Percentiles rank a stretch among this genome's conserved stretches.
Conservation (phyloP, 2,797 vertebrate species). For the Sebastolobus alascanus region DNA sequence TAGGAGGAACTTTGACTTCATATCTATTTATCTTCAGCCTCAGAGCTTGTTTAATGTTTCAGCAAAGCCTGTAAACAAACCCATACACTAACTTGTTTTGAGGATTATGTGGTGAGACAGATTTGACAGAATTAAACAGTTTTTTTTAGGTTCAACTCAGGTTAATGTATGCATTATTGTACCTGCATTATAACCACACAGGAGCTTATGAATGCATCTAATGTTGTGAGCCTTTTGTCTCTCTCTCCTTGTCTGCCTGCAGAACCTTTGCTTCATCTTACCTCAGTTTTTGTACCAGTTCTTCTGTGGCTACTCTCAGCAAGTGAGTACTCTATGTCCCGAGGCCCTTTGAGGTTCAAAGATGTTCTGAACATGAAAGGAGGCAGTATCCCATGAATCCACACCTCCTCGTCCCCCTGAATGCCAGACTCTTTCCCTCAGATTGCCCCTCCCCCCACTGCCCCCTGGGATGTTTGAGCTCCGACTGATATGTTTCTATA, state of each 20-base stretch:
- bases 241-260: conserved; percentile 55
- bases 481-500: conserved; percentile 33
- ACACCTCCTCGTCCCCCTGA: conserved; percentile 39
- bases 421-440: conserved; percentile 55
- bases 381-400: conserved; percentile 46
- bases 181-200: neutral
- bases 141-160: conserved; percentile 8
- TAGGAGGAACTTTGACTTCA: conserved; percentile 66
- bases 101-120: neutral
- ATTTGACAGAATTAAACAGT: conserved; percentile 18
- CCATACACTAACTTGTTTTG: neutral
- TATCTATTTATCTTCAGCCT: neutral
- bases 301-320: conserved; percentile 98
- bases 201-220: conserved; percentile 1
- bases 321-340: conserved; percentile 86
- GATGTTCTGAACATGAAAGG: conserved; percentile 58
- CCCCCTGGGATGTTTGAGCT: conserved; percentile 63
- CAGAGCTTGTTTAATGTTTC: conserved; percentile 8
- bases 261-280: conserved; percentile 99
- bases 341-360: conserved; percentile 49
- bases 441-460: conserved; percentile 56
- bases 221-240: conserved; percentile 21
- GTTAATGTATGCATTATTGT: neutral
- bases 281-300: conserved; percentile 99
- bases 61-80: conserved; percentile 22